Conservation (phyloP, 53 echinoderm and acorn worm species). For the Luidia sarsii region DNA sequence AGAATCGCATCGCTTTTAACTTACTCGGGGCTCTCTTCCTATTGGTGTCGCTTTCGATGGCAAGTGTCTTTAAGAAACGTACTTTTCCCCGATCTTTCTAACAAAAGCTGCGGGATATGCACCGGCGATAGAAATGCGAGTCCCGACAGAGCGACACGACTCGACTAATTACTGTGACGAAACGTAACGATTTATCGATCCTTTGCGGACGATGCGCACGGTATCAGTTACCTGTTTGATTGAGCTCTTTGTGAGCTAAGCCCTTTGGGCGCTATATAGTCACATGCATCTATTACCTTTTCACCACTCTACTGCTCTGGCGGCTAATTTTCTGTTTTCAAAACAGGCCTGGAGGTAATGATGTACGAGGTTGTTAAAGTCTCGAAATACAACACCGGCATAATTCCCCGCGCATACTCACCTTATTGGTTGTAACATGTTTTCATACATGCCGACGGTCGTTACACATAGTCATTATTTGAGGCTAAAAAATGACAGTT, state of each 20-base stretch:
- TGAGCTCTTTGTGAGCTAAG: conserved; percentile 8
- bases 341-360: background rate
- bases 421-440: too few species aligned
- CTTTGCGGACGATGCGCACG: background rate
- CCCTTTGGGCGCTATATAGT: conserved; percentile 1
- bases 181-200: conserved; percentile 37
- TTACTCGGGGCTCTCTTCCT: background rate
- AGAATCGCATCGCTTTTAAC: background rate
- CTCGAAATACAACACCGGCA: too few species aligned
- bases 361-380: too few species aligned
- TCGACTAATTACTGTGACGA: conserved; percentile 49
- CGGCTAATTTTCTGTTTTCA: conserved; percentile 26
- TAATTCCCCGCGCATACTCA: too few species aligned
- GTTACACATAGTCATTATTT: too few species aligned
- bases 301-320: background rate
- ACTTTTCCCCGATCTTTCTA: too few species aligned
- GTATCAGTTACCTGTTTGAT: conserved; percentile 36
- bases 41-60: conserved; percentile 8
- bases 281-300: background rate
- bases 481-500: too few species aligned
- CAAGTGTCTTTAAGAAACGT: too few species aligned
- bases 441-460: too few species aligned
- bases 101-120: too few species aligned
- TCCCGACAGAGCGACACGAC: too few species aligned
- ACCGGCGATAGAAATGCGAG: too few species aligned